Evolutionary conservation across 35 echinoderm and acorn worm genomes (phyloP).

Genomic region (Patiria miniata): DNA sequence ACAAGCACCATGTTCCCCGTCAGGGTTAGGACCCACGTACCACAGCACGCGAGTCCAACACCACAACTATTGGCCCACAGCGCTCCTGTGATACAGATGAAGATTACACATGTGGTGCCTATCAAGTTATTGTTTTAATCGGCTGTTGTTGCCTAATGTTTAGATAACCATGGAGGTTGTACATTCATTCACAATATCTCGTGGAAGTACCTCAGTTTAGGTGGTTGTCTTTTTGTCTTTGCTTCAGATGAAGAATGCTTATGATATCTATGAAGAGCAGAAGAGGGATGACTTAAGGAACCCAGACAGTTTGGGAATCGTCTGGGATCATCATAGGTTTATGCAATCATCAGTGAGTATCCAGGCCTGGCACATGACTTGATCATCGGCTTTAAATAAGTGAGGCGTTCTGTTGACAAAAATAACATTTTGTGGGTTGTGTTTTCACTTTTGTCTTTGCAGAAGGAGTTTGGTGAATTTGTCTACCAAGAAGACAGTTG

Average conservation of each 20-base stretch:
- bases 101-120: too few relatives aligned
- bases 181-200: too few relatives aligned
- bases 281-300: conserved; percentile 71
- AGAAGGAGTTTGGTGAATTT: conserved; percentile 24
- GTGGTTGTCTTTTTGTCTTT: not conserved
- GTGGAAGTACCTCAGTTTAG: too few relatives aligned
- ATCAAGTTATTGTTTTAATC: too few relatives aligned
- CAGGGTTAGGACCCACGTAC: not conserved
- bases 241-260: conserved; percentile 93
- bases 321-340: conserved; percentile 91
- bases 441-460: not conserved
- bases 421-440: not conserved
- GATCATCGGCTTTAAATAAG: not conserved
- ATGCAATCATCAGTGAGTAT: conserved; percentile 77
- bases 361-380: not conserved
- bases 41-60: too few relatives aligned
- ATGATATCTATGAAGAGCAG: conserved; percentile 92
- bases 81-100: too few relatives aligned
- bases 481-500: conserved; percentile 12
- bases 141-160: too few relatives aligned
- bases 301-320: conserved; percentile 86
- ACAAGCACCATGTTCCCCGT: too few relatives aligned
- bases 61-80: too few relatives aligned
- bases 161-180: too few relatives aligned
- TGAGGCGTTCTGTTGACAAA: not conserved